These are phyloP conservation scores for Boleophthalmus pectinirostris DNA, from an alignment of 2,113 vertebrate species.

Conservation along the genomic window DNA sequence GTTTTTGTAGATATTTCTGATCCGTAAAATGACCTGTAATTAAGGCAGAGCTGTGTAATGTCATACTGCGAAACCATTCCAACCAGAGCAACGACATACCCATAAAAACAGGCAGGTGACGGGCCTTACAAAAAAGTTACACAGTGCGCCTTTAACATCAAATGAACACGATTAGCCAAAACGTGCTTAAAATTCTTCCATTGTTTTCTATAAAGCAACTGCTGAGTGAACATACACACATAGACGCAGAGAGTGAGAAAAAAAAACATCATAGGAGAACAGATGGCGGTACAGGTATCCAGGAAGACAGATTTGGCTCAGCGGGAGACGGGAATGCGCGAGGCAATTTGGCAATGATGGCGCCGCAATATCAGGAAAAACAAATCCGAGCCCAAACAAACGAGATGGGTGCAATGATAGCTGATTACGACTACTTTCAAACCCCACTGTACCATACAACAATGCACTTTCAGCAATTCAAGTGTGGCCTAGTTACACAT, in stretches of 20 bases:
- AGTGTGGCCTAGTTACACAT: slow-evolving; percentile 66
- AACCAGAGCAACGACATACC: too few relatives aligned
- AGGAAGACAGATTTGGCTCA: slow-evolving; percentile 31
- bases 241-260: background rate
- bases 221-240: background rate
- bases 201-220: background rate
- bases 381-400: background rate
- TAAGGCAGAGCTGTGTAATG: too few relatives aligned
- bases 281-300: slow-evolving; percentile 21
- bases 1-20: too few relatives aligned
- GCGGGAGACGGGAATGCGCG: slow-evolving; percentile 32
- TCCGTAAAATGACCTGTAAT: too few relatives aligned
- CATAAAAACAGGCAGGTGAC: too few relatives aligned
- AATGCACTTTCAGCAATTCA: slow-evolving; percentile 63
- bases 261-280: slow-evolving; percentile 6
- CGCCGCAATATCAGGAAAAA: slow-evolving; percentile 35
- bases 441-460: slow-evolving; percentile 63
- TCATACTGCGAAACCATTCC: too few relatives aligned
- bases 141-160: too few relatives aligned
- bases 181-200: background rate
- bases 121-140: too few relatives aligned
- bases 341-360: slow-evolving; percentile 40
- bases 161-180: background rate
- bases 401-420: slow-evolving; percentile 31
- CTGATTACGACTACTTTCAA: slow-evolving; percentile 71